These are phyloP conservation scores for Osedax fenrisi DNA, from an alignment of 2,888 invertebrate genomes.

Conservation along the genomic window DNA sequence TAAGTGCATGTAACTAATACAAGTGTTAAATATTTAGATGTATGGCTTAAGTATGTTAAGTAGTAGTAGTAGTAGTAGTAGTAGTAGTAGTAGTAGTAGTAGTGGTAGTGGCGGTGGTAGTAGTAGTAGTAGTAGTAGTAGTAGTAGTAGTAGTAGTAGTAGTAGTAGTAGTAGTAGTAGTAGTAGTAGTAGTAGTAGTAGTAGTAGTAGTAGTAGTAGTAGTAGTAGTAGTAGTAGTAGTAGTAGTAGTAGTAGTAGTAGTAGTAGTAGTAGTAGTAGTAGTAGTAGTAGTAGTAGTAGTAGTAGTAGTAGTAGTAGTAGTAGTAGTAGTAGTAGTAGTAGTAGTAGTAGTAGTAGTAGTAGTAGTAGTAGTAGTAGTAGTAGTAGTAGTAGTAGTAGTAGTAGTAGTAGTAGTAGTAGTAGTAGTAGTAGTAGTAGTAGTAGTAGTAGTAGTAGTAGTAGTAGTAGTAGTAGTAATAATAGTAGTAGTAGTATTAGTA, in stretches of 20 bases:
- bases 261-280: constrained; percentile 9
- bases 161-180: background rate
- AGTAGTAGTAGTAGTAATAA: constrained; percentile 6
- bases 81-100: background rate
- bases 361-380: constrained; percentile 16
- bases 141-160: background rate
- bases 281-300: constrained; percentile 13
- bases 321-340: constrained; percentile 5
- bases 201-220: constrained; percentile 16
- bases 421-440: constrained; percentile 3
- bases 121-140: background rate
- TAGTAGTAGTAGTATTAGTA: background rate
- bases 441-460: constrained; percentile 3
- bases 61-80: background rate
- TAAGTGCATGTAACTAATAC: too few relatives aligned
- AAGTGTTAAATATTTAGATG: too few relatives aligned
- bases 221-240: constrained; percentile 12
- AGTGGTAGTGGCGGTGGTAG: background rate
- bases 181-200: constrained; percentile 6
- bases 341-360: constrained; percentile 13
- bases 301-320: constrained; percentile 4
- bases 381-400: constrained; percentile 5
- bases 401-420: constrained; percentile 9
- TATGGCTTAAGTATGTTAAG: background rate
- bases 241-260: constrained; percentile 8